Percentiles rank a stretch among this genome's conserved stretches.
These are phyloP conservation scores for Scaptodrosophila latifasciaeformis DNA, from an alignment of 2,888 invertebrate species.

Conservation along the genomic window DNA sequence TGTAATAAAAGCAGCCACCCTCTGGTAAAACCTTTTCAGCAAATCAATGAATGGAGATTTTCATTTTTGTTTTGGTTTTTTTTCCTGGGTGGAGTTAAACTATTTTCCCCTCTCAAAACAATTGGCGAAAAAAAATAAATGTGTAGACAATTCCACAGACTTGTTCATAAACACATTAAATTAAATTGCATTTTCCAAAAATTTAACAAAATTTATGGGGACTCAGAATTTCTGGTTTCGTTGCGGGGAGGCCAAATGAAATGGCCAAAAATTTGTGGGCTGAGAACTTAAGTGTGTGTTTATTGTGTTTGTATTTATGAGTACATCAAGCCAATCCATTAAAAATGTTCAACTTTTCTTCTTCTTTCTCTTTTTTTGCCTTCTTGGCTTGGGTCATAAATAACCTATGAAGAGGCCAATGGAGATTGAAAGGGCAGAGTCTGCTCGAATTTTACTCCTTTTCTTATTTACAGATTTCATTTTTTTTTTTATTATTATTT, in stretches of 20 bases:
- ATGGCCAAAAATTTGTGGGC: no score
- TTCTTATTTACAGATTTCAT: background rate
- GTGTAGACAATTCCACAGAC: slow-evolving; percentile 25
- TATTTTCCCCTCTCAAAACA: no score
- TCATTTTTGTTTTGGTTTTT: no score
- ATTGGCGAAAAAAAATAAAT: no score
- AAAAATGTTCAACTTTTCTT: no score
- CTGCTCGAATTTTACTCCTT: no score
- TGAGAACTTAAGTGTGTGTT: no score
- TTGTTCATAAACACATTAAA: slow-evolving; percentile 71
- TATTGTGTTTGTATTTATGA: background rate
- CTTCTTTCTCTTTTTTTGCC: no score
- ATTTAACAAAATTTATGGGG: slow-evolving; percentile 35
- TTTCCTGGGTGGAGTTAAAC: no score
- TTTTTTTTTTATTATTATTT: slow-evolving; percentile 1
- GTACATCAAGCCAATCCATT: slow-evolving; percentile 48
- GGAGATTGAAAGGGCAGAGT: background rate
- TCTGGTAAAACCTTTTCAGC: no score
- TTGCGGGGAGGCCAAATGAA: background rate
- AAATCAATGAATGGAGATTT: no score
- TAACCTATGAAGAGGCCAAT: slow-evolving; percentile 11
- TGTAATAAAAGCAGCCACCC: no score
- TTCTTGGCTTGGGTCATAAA: slow-evolving; percentile 25
- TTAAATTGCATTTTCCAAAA: slow-evolving; percentile 67
- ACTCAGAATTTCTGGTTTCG: slow-evolving; percentile 14